phyloP scores from a whole-genome alignment of 2,888 invertebrate species.

The Oscheius sp. region DNA sequence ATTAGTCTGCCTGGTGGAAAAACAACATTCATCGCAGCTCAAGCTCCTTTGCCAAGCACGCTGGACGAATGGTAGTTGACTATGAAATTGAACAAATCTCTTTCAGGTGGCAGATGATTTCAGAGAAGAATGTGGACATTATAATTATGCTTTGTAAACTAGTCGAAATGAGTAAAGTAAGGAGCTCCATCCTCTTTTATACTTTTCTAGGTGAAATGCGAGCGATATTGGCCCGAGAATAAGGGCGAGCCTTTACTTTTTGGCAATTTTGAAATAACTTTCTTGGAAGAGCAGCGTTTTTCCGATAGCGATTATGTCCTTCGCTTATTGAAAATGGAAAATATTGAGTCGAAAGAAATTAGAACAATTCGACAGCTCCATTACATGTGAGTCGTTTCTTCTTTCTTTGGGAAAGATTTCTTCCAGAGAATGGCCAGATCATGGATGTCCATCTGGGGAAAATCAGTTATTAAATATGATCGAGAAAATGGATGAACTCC shows the following conservation, averaged over 20 bases:
- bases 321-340: conserved; percentile 50
- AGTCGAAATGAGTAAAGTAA: conserved; percentile 56
- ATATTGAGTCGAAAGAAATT: conserved; percentile 37
- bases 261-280: conserved; percentile 50
- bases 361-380: conserved; percentile 57
- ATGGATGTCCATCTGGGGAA: conserved; percentile 61
- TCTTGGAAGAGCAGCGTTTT: conserved; percentile 47
- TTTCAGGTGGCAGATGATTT: conserved; percentile 63
- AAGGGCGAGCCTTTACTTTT: conserved; percentile 46
- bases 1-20: conserved; percentile 45
- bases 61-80: conserved; percentile 55
- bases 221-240: conserved; percentile 57
- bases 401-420: background rate
- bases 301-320: conserved; percentile 53
- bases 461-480: conserved; percentile 61
- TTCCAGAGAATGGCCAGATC: conserved; percentile 66
- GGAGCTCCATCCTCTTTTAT: too few species aligned
- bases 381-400: conserved; percentile 40
- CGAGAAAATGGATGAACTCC: conserved; percentile 55
- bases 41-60: conserved; percentile 60
- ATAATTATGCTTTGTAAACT: conserved; percentile 64
- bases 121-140: conserved; percentile 50
- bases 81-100: background rate
- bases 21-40: conserved; percentile 62
- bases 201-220: conserved; percentile 59